Conservation (phyloP, 2,113 vertebrate species). For the Phoenicopterus ruber region DNA sequence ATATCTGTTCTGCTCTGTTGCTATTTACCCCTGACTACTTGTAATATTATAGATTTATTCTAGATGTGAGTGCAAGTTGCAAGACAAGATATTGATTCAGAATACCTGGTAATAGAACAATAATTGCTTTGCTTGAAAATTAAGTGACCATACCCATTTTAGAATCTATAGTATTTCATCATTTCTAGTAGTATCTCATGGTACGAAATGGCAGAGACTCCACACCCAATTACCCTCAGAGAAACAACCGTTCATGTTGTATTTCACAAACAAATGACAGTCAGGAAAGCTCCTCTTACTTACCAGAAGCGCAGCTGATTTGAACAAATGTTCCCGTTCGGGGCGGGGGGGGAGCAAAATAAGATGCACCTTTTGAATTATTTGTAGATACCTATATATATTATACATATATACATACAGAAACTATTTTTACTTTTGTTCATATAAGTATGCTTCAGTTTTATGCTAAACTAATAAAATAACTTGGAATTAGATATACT, state of each 20-base stretch:
- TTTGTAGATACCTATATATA: neutral
- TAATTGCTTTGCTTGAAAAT: slow-evolving; percentile 68
- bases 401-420: too few species aligned
- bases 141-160: slow-evolving; percentile 54
- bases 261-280: neutral
- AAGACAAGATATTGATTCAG: slow-evolving; percentile 58
- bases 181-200: slow-evolving; percentile 24
- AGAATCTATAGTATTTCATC: slow-evolving; percentile 48
- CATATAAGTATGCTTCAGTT: neutral
- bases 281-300: neutral
- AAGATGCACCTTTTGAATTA: neutral
- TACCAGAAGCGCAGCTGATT: neutral
- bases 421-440: neutral
- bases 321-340: neutral
- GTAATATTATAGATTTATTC: slow-evolving; percentile 54
- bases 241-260: neutral
- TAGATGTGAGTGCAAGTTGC: slow-evolving; percentile 20
- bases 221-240: slow-evolving; percentile 21
- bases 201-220: slow-evolving; percentile 1
- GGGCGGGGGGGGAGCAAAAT: neutral
- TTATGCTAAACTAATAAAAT: neutral
- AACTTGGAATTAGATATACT: neutral
- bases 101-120: slow-evolving; percentile 56
- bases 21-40: neutral
- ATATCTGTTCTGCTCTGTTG: neutral